Conservation (phyloP, 2,888 invertebrate species). For the Zaprionus obscuricornis region DNA sequence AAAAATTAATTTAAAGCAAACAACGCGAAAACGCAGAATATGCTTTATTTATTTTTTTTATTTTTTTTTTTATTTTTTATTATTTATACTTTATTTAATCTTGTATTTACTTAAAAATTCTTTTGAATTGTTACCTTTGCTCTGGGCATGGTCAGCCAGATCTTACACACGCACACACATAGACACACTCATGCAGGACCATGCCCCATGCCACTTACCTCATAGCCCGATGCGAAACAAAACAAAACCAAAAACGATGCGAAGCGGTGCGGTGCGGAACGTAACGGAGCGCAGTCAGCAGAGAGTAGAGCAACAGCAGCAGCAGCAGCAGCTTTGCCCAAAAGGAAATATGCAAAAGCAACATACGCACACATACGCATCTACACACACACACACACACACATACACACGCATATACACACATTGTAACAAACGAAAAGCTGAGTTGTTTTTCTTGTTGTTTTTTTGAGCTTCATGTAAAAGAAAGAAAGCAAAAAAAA, state of each 20-base stretch:
- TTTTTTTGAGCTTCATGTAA: constrained; percentile 21
- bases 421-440: constrained; percentile 22
- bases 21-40: too few species aligned
- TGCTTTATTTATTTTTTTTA: neutral
- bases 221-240: too few species aligned
- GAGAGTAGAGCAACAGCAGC: neutral
- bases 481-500: too few species aligned
- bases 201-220: too few species aligned
- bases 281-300: constrained; percentile 11
- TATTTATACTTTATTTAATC: too few species aligned
- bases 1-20: too few species aligned
- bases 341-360: constrained; percentile 48
- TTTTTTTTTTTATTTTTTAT: neutral
- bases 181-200: too few species aligned
- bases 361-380: constrained; percentile 15
- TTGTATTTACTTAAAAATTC: too few species aligned
- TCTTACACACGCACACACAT: too few species aligned
- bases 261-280: neutral
- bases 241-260: too few species aligned
- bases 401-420: constrained; percentile 6
- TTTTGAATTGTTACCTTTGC: neutral
- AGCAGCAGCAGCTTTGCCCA: constrained; percentile 15
- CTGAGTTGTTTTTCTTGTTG: constrained; percentile 52
- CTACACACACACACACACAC: constrained; percentile 1
- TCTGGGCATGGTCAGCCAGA: constrained; percentile 5